phyloP scores from a whole-genome alignment of 2,888 invertebrate genomes.

The Ormyrus nitidulus region DNA sequence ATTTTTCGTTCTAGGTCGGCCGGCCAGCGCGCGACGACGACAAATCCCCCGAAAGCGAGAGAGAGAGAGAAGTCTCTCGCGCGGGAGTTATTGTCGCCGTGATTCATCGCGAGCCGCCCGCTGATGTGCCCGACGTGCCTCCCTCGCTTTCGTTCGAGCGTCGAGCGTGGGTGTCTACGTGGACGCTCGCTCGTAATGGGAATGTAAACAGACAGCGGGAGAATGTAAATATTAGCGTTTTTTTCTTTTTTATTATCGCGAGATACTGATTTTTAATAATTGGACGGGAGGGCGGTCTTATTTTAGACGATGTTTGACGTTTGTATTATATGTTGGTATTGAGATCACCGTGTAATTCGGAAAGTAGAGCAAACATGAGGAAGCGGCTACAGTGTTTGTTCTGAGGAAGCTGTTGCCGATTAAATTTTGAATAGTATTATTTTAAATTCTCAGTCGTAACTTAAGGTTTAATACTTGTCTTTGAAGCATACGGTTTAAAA shows the following conservation, averaged over 20 bases:
- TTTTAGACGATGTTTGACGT: too few relatives aligned
- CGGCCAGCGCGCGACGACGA: background rate
- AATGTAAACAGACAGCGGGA: conserved; percentile 38
- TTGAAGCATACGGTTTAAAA: too few relatives aligned
- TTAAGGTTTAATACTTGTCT: too few relatives aligned
- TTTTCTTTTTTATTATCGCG: background rate
- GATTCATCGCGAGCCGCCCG: conserved; percentile 12
- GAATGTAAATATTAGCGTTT: conserved; percentile 36
- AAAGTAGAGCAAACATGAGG: too few relatives aligned
- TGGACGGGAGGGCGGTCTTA: too few relatives aligned
- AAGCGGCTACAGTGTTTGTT: too few relatives aligned
- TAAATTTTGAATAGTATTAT: too few relatives aligned
- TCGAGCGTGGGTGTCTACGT: background rate
- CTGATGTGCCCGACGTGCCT: background rate
- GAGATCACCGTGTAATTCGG: too few relatives aligned
- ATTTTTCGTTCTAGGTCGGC: conserved; percentile 26
- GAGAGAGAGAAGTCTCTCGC: conserved; percentile 1
- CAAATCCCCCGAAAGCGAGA: background rate
- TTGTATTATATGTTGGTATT: too few relatives aligned
- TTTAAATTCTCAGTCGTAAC: too few relatives aligned
- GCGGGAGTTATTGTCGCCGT: conserved; percentile 28
- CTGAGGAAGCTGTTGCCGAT: too few relatives aligned
- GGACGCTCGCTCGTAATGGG: conserved; percentile 3
- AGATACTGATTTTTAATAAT: background rate
- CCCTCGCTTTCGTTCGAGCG: background rate